Evolutionary conservation across 1,140 invertebrate species (phyloP).

Genomic region (Saccostrea glomerata): DNA sequence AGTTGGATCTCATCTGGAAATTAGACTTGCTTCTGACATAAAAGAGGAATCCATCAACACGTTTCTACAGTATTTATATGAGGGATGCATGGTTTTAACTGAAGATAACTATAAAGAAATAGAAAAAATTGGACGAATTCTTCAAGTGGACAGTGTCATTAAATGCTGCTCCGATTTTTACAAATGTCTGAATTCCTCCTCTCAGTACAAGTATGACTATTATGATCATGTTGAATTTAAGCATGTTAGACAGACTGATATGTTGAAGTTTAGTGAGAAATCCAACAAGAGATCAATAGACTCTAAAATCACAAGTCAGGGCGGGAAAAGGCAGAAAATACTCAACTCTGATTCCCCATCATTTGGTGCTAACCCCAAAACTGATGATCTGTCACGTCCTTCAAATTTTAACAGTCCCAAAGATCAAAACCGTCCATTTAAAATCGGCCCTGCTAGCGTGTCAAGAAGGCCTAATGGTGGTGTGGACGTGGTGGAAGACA

Average conservation of each 20-base stretch:
- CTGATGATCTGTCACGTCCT: conserved; percentile 29
- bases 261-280: conserved; percentile 54
- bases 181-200: conserved; percentile 51
- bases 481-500: conserved; percentile 40
- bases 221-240: conserved; percentile 55
- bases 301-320: conserved; percentile 43
- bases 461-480: conserved; percentile 36
- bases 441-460: conserved; percentile 38
- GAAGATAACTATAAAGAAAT: conserved; percentile 59
- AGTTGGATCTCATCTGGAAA: conserved; percentile 55
- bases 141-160: conserved; percentile 60
- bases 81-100: conserved; percentile 59
- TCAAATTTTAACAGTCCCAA: conserved; percentile 39
- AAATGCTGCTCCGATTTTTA: conserved; percentile 61
- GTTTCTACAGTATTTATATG: conserved; percentile 62
- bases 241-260: conserved; percentile 54
- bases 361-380: conserved; percentile 31
- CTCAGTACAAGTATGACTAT: conserved; percentile 56
- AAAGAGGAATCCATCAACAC: conserved; percentile 56
- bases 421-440: conserved; percentile 25
- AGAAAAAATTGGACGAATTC: conserved; percentile 55
- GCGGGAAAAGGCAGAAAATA: conserved; percentile 49
- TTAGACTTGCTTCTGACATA: conserved; percentile 57
- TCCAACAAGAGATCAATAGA: conserved; percentile 48
- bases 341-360: conserved; percentile 23